Base-by-base conservation (phyloP, 2,888 invertebrate genomes). In the Drosophila paranaensis region DNA sequence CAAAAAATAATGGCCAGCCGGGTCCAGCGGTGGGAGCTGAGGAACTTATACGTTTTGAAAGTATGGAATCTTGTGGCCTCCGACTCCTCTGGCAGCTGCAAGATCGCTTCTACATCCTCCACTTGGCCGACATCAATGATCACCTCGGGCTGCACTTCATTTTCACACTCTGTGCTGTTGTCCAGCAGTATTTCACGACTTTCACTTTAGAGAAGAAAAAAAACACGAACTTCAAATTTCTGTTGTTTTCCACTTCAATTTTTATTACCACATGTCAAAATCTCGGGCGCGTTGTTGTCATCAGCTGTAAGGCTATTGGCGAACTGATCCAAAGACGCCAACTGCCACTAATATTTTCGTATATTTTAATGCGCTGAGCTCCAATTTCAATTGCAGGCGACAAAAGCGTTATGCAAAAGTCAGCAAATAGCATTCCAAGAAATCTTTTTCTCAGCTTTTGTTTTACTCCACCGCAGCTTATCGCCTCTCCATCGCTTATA, bases 261-360 rank as follows among this genome's bases (percentile, higher is more conserved):
- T 54, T 30, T 65, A 27, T 46, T 79, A 77, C 77, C 77, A 40
- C 66, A 66, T 67, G 35, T 16, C 6, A 11, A 65, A 43, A 40
- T 30, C 16, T 14, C 25, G 1, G 13, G 16, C 13, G 11, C 50
- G 73, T 69, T 74, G 50, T 72, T 61, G 50, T 72, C 60, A 6
- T 64, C 53, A 35, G 50, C 55, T 56, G 20, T 5, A 79, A 46
- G 46, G 58, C 67, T 42, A 30, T 62, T 51, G n/a, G 20, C 56
- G 58, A 68, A 82, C 88, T 82, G 72, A 67, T 58, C 42, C 48
- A 45, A 27, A 54, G 46, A 43, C 27, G n/a, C n/a, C 46, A 51
- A 48, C 14, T 13, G 27, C 48, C 50, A 33, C 16, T 16, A 51
- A 39, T n/a, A 53, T 35, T 27, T 4, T 27, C 27, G 20, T 33